Evolutionary conservation across 1,140 invertebrate species (phyloP), one percentile per base, ranked within the genome.

Genomic region (Prorops nasuta): DNA sequence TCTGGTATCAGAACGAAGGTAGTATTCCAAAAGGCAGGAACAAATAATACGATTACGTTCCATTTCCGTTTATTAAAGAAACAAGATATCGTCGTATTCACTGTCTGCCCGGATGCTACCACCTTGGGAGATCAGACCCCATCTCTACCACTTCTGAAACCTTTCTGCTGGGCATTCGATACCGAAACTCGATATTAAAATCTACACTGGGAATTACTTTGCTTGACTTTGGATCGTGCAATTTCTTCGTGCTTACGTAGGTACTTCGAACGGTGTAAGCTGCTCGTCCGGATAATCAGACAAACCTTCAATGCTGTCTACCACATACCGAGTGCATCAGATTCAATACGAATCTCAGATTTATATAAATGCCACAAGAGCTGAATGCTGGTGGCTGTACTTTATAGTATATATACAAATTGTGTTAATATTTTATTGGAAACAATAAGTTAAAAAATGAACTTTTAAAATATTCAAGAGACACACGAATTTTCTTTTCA

Each of bases 1-100:
- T 38, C 12, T n/a, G 54, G 65, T 60, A 67, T 71, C 65, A 66
- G 56, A 54, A 45, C 22, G 51, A 62, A 42, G 63, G 53, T 66
- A 64, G 58, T 69, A 53, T 58, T 56, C 63, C 61, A 62, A 64
- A 73, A 70, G 68, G 66, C 67, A 74, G 69, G 65, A 76, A 74
- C 69, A 74, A 77, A 78, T 78, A 78, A 78, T 78, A 76, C 74
- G 76, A 78, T 78, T 78, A 78, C 69, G 64, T 71, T 76, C 63
- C 69, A 69, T 76, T 78, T 78, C 76, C 76, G 76, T 78, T 78
- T 76, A 77, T 77, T 76, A 78, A 75, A 70, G 76, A 76, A 78
- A 78, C 68, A 76, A 73, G 74, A 78, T 77, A 78, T 72, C 56
- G 71, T 52, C 59, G 60, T 59, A 56, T 58, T 65, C 49, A 49